A percentile compares a stretch with the other conserved stretches of the same genome.
These are phyloP conservation scores for Diploscapter pachys DNA, from an alignment of 1,140 invertebrate genomes.

Conservation along the genomic window DNA sequence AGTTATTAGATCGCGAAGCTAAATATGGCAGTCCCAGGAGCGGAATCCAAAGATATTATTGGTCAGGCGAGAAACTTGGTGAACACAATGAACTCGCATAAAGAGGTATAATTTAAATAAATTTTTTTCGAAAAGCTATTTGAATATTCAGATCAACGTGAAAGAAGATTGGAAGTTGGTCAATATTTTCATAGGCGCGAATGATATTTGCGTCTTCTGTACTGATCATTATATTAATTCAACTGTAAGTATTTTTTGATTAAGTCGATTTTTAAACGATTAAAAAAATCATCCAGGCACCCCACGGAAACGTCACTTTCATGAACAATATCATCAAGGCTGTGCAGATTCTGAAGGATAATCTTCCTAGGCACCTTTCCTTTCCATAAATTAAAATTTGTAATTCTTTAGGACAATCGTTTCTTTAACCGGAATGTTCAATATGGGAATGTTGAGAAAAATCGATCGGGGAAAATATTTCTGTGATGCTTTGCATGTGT, in stretches of 20 bases:
- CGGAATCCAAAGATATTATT: constrained; percentile 56
- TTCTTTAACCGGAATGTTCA: constrained; percentile 43
- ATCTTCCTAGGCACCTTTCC: constrained; percentile 54
- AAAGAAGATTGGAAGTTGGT: constrained; percentile 72
- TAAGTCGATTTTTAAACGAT: not conserved
- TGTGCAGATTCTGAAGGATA: constrained; percentile 64
- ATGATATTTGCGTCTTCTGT: constrained; percentile 77
- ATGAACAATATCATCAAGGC: constrained; percentile 56
- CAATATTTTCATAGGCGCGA: constrained; percentile 80
- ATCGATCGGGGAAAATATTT: constrained; percentile 39
- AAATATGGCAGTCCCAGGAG: constrained; percentile 59
- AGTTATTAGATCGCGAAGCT: constrained; percentile 39
- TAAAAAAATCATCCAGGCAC: too few species aligned
- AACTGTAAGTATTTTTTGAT: constrained; percentile 17
- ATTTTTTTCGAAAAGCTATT: too few species aligned
- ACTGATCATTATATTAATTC: not conserved
- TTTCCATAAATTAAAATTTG: not conserved
- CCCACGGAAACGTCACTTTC: not conserved
- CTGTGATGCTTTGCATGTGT: constrained; percentile 47
- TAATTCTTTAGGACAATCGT: constrained; percentile 44
- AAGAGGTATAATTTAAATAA: not conserved
- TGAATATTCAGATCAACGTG: constrained; percentile 48
- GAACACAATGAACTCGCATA: constrained; percentile 53
- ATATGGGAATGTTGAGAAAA: constrained; percentile 41
- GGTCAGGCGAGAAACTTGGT: constrained; percentile 58